Evolutionary conservation across 1,140 invertebrate genomes (phyloP).

Genomic region (Bilobella aurantiaca): DNA sequence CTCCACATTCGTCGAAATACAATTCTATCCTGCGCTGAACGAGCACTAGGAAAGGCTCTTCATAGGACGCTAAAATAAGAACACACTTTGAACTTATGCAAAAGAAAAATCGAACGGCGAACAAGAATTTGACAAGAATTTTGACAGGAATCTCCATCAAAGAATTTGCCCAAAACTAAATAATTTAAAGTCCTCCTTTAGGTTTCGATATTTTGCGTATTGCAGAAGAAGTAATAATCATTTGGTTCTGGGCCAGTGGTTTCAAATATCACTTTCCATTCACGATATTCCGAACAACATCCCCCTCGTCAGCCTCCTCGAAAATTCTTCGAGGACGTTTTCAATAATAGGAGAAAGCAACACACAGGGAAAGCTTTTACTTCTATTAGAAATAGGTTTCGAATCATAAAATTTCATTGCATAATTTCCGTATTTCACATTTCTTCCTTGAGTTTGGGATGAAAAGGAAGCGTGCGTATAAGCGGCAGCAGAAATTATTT

Average conservation of each 20-base stretch:
- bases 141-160: no score
- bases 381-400: background rate
- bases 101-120: background rate
- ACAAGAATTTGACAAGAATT: no score
- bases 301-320: no score
- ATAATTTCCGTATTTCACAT: background rate
- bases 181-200: no score
- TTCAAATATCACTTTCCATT: background rate
- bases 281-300: background rate
- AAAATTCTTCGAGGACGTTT: background rate
- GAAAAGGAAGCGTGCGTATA: no score
- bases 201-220: no score
- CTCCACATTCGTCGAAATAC: no score
- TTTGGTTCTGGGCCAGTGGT: background rate
- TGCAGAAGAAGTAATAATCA: background rate
- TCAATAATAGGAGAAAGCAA: background rate
- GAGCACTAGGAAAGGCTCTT: no score
- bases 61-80: no score
- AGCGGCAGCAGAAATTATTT: no score
- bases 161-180: no score
- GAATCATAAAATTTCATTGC: conserved; percentile 5
- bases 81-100: background rate
- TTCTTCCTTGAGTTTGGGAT: background rate
- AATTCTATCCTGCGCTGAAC: no score
- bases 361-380: background rate